phyloP scores from a whole-genome alignment of 2,888 invertebrate genomes.

The Periphyllus acericola region DNA sequence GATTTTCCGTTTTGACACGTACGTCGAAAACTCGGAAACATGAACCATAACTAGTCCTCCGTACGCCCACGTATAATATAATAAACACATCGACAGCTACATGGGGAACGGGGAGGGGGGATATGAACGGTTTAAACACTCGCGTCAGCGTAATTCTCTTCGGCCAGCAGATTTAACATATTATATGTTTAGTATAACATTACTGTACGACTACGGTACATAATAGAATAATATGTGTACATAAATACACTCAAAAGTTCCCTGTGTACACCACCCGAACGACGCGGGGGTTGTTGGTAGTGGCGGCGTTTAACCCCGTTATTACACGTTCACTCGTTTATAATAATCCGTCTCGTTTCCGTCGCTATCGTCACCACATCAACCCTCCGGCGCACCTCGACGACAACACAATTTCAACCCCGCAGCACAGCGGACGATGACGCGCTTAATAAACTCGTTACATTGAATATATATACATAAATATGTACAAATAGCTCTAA shows the following conservation, averaged over 20 bases:
- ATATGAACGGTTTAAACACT: not conserved
- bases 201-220: not conserved
- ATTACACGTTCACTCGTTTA: not conserved
- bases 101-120: not conserved
- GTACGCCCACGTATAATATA: not conserved
- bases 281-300: not conserved
- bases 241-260: not conserved
- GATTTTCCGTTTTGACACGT: not conserved
- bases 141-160: not conserved
- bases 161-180: not conserved
- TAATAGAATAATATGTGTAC: not conserved
- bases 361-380: not conserved
- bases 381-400: not conserved
- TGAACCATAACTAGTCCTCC: not conserved
- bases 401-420: not conserved
- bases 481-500: not conserved
- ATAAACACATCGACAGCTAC: not conserved
- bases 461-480: too few relatives aligned
- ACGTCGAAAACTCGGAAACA: not conserved
- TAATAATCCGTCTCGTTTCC: not conserved
- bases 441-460: constrained; percentile 3
- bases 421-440: not conserved
- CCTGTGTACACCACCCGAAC: not conserved
- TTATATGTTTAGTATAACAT: not conserved
- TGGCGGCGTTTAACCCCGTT: not conserved